Evolutionary conservation across 1,140 invertebrate species (phyloP).

Genomic region (Battus philenor): DNA sequence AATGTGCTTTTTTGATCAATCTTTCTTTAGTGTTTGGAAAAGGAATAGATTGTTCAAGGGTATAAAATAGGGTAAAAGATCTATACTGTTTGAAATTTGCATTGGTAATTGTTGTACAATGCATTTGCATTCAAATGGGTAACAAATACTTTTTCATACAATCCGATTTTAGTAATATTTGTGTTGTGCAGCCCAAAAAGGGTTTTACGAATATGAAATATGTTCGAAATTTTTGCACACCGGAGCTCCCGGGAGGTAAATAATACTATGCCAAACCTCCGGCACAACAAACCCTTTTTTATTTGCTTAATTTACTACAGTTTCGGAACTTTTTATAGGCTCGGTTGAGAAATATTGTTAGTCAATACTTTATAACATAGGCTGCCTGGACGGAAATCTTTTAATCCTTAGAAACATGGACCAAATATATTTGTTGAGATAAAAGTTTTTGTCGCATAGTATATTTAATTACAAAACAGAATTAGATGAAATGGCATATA

Average conservation of each 20-base stretch:
- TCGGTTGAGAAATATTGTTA: conserved; percentile 10
- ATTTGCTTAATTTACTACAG: conserved; percentile 14
- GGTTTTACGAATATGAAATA: conserved; percentile 10
- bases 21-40: too few relatives aligned
- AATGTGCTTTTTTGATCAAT: too few relatives aligned
- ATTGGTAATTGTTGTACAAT: too few relatives aligned
- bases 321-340: conserved; percentile 13
- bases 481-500: too few relatives aligned
- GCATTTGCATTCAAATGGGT: too few relatives aligned
- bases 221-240: conserved; percentile 2
- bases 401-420: not conserved
- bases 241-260: conserved; percentile 2
- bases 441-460: too few relatives aligned
- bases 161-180: too few relatives aligned
- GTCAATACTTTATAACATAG: conserved; percentile 11
- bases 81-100: too few relatives aligned
- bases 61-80: too few relatives aligned
- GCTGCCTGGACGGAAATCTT: not conserved
- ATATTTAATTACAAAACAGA: too few relatives aligned
- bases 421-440: not conserved
- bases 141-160: too few relatives aligned
- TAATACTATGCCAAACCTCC: conserved; percentile 7
- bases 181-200: not conserved
- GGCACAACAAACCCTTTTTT: conserved; percentile 11
- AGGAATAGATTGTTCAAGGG: too few relatives aligned